Base-by-base conservation (phyloP, 2,888 invertebrate genomes). In the Thecophora atra region DNA sequence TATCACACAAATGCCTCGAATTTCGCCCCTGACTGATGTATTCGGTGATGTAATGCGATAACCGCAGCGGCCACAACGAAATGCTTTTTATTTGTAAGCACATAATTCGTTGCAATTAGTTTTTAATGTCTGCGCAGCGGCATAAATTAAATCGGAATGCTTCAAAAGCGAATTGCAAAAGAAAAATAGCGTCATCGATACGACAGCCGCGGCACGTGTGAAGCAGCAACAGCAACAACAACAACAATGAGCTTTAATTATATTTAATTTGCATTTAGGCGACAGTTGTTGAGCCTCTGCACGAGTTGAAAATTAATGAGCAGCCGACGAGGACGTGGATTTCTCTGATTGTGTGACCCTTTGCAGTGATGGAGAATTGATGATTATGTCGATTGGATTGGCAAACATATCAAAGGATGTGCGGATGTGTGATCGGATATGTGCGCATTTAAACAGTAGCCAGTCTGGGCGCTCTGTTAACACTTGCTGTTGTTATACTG, bases 201-300 rank as follows among this genome's bases (percentile, higher is more conserved):
- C 58, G 7, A 58, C 19, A 11, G 21, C 24, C 24, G 24, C 11
- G 21, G n/a, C n/a, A n/a, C n/a, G n/a, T n/a, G n/a, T n/a, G 19
- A 15, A 13, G 58, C 26, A 13, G 64, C 64, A 15, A 64, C 47
- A n/a, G 21, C n/a, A n/a, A n/a, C n/a, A 15, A 5, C 58, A 13
- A 37, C 56, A 28, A 21, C 30, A 52, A 54, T 24, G 67, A 37
- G 15, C 54, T 67, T 67, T 67, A 67, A 54, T 67, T 67, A 54
- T 30, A 67, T 67, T 54, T 67, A 52, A 67, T 67, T 67, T 42
- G 54, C 37, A 37, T 64, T 64, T 64, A 24, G 64, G 24, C 26
- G 17, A 47, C 54, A 54, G 54, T 54, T 67, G 64, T 21, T 15
- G 58, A 58, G 28, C 26, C 26, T 58, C 28, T 28, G 17, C 15